Conservation (phyloP, 2,113 vertebrate genomes). For the Fulica atra region DNA sequence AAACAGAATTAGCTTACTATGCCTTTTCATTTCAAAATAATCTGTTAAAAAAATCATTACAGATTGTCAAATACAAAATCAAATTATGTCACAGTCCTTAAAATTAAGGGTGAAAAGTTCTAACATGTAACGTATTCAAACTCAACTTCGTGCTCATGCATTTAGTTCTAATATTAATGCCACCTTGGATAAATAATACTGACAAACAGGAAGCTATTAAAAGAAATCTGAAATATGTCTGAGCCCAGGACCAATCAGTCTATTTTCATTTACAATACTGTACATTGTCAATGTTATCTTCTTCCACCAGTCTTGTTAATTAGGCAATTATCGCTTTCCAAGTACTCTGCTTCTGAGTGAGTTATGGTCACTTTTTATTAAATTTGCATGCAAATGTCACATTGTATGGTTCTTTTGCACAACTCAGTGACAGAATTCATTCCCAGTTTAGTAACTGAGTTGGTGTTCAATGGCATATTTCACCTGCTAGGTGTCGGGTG, state of each 20-base stretch:
- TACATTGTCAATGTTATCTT: constrained; percentile 15
- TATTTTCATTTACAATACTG: neutral
- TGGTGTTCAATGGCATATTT: neutral
- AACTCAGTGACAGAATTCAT: neutral
- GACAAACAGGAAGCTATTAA: neutral
- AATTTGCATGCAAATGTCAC: constrained; percentile 2
- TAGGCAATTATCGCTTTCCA: neutral
- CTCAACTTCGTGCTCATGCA: neutral
- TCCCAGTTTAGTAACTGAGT: neutral
- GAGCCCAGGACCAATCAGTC: neutral
- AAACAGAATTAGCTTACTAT: neutral
- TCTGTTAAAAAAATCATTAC: neutral
- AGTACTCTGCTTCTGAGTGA: neutral
- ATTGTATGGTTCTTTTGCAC: neutral
- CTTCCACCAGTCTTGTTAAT: neutral
- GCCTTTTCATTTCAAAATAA: neutral
- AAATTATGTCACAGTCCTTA: neutral
- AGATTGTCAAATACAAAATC: neutral
- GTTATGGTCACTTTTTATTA: neutral
- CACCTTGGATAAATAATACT: neutral
- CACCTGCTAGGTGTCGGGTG: neutral
- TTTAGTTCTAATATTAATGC: neutral
- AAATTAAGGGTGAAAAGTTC: neutral
- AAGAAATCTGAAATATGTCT: neutral
- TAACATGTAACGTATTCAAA: neutral